phyloP scores from a whole-genome alignment of 2,797 vertebrate genomes.

The Chromobotia macracanthus region DNA sequence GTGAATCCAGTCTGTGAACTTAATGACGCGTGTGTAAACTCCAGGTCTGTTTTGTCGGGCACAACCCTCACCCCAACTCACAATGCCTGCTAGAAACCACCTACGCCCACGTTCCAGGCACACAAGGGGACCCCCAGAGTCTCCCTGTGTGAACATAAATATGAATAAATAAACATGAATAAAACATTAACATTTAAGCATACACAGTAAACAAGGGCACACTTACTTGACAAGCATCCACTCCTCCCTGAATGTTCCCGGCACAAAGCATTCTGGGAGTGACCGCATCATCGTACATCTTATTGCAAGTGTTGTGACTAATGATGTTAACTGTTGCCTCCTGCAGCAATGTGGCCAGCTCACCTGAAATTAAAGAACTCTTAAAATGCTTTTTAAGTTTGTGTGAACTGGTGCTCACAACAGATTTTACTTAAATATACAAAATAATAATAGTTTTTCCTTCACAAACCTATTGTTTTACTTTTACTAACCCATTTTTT shows the following conservation, averaged over 20 bases:
- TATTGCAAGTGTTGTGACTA: conserved; percentile 81
- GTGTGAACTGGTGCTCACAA: too few relatives aligned
- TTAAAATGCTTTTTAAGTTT: background rate
- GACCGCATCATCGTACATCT: conserved; percentile 82
- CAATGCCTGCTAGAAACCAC: conserved; percentile 87
- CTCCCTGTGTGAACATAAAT: conserved; percentile 73
- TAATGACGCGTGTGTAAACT: conserved; percentile 85
- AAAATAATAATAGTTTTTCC: too few relatives aligned
- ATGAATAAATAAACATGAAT: background rate
- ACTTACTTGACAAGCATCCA: conserved; percentile 87
- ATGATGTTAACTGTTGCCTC: conserved; percentile 86
- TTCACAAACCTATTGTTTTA: too few relatives aligned
- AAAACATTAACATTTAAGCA: conserved; percentile 13
- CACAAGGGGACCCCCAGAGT: conserved; percentile 88
- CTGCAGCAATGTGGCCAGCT: conserved; percentile 80
- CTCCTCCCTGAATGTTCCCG: conserved; percentile 84
- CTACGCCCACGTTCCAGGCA: conserved; percentile 82
- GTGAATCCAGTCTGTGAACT: conserved; percentile 85
- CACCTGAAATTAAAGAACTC: conserved; percentile 66
- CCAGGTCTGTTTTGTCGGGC: conserved; percentile 83
- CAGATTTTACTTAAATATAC: too few relatives aligned
- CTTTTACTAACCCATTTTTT: too few relatives aligned
- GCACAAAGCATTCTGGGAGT: conserved; percentile 88
- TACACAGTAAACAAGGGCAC: background rate
- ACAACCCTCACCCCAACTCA: conserved; percentile 91